A percentile compares a stretch with the other conserved stretches of the same genome.
phyloP scores from a whole-genome alignment of 2,797 vertebrate species.

The Harpagifer antarcticus region DNA sequence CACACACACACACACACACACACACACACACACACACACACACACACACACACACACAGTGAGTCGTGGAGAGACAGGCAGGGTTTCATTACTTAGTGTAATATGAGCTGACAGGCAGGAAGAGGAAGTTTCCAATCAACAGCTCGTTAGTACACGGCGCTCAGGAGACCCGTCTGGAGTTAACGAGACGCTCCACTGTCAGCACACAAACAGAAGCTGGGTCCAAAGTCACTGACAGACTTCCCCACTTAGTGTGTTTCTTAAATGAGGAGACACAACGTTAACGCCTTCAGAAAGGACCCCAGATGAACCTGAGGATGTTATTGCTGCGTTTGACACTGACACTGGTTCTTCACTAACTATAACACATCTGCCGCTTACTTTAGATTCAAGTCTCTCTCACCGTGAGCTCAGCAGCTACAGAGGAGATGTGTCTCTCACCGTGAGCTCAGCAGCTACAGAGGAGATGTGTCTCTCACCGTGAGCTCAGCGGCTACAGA shows the following conservation, averaged over 20 bases:
- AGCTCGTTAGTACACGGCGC: not conserved
- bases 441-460: too few species aligned
- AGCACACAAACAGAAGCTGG: not conserved
- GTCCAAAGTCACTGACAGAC: not conserved
- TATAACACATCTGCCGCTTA: too few species aligned
- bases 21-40: not conserved
- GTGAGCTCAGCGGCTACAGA: too few species aligned
- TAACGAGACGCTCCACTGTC: not conserved
- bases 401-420: too few species aligned
- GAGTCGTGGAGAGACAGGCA: conserved; percentile 18
- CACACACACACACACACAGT: conserved; percentile 3
- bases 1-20: not conserved
- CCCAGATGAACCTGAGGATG: not conserved
- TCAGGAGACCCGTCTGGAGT: not conserved
- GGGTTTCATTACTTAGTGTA: conserved; percentile 14
- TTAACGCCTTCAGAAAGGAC: not conserved
- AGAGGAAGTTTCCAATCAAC: conserved; percentile 26
- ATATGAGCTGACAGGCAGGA: conserved; percentile 4
- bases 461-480: too few species aligned
- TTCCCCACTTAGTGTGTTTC: not conserved
- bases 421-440: too few species aligned
- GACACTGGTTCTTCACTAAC: too few species aligned
- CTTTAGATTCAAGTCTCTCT: too few species aligned
- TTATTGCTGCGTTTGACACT: not conserved
- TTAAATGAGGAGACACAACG: not conserved